phyloP scores from a whole-genome alignment of 2,888 invertebrate genomes.

The Incurvaria masculella region DNA sequence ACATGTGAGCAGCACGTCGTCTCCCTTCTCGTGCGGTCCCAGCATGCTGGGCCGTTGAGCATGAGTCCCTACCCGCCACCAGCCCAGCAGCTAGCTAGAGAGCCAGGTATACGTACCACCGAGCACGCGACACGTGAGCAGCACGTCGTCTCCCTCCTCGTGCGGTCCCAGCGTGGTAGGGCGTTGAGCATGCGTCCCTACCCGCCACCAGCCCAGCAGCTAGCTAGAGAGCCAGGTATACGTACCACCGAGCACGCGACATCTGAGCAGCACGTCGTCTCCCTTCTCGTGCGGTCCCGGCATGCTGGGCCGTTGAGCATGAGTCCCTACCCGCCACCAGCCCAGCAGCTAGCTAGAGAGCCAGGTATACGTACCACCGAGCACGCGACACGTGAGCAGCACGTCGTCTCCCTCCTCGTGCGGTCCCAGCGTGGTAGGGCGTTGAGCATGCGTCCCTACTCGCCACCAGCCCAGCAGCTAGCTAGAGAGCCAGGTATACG shows the following conservation, averaged over 20 bases:
- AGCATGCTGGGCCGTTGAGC: conserved; percentile 73
- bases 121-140: conserved; percentile 81
- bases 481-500: conserved; percentile 32
- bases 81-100: no score
- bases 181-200: conserved; percentile 81
- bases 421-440: conserved; percentile 74
- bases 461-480: no score
- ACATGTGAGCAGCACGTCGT: conserved; percentile 81
- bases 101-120: conserved; percentile 67
- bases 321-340: no score
- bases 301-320: no score
- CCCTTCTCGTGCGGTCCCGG: no score
- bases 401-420: conserved; percentile 85
- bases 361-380: conserved; percentile 67
- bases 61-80: conserved; percentile 80
- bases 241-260: no score
- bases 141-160: conserved; percentile 81
- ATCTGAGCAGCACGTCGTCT: no score
- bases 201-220: no score
- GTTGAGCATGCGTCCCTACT: conserved; percentile 79
- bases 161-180: conserved; percentile 77
- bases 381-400: conserved; percentile 79
- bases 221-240: no score
- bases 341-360: no score
- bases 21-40: conserved; percentile 83